These are phyloP conservation scores for Myotis yumanensis DNA, from an alignment of 2,113 vertebrate species.

Conservation along the genomic window DNA sequence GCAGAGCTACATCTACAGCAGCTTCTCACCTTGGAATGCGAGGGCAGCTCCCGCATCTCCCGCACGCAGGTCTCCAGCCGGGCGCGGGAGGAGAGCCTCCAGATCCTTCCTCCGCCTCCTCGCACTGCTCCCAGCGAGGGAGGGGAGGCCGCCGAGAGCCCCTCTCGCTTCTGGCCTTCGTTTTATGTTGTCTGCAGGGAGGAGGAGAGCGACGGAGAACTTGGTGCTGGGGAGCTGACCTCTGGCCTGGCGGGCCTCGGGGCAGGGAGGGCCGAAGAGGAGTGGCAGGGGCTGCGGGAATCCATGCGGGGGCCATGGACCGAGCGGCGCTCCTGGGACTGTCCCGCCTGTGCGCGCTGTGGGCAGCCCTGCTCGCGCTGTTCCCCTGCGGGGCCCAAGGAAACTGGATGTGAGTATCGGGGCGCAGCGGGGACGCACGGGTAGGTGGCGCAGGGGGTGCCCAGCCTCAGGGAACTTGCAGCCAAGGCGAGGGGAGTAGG, in stretches of 20 bases:
- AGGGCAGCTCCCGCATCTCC: not conserved
- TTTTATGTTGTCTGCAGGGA: constrained; percentile 14
- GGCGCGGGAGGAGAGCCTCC: not conserved
- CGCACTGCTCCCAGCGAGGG: not conserved
- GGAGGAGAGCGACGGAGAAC: not conserved
- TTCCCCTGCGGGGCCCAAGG: constrained; percentile 85
- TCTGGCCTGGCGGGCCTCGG: not conserved
- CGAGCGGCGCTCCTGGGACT: constrained; percentile 81
- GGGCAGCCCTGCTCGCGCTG: constrained; percentile 84
- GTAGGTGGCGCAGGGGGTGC: not conserved
- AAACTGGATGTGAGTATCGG: constrained; percentile 93
- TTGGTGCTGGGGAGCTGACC: constrained; percentile 44
- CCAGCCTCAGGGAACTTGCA: not conserved
- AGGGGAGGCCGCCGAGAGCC: not conserved
- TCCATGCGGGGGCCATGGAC: constrained; percentile 89
- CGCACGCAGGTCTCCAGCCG: not conserved
- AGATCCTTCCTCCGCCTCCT: not conserved
- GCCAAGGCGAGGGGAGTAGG: not conserved
- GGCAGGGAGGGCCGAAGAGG: not conserved
- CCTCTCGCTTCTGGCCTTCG: not conserved
- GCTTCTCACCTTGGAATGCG: constrained; percentile 79
- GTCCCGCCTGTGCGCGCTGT: constrained; percentile 83
- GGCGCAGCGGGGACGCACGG: not conserved
- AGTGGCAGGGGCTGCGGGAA: constrained; percentile 45
- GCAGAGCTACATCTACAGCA: constrained; percentile 42